Evolutionary conservation across 1,140 invertebrate genomes (phyloP), one percentile per base, ranked within the genome.

Genomic region (Laupala kohalensis): DNA sequence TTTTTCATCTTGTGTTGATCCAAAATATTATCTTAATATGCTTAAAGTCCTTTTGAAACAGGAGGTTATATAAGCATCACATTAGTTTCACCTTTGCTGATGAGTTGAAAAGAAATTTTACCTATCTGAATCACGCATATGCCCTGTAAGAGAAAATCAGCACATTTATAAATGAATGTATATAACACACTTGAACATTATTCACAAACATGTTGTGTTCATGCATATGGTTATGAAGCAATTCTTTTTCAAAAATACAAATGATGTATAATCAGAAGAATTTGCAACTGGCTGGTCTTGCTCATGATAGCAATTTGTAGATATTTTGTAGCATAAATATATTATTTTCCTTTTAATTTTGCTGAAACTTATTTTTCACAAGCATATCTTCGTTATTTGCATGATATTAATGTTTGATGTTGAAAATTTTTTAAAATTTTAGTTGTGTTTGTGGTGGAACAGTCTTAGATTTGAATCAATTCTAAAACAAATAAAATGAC

Each of bases 381-480:
- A 66, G 23, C 64, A 66, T 13, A 66, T 24, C 23, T 24, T 27
- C 9, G 23, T 66, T 27, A 13, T 66, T 66, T 24, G 26, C 23
- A 24, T 66, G 23, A 66, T n/a, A 9, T 66, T 66, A 9, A 13
- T 25, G 64, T 27, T 13, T 27, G 23, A 66, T 27, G 12, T 63
- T 63, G 12, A 63, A 63, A 23, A 12, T 25, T 13, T 66, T 66
- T 66, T 66, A 12, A 24, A 13, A 23, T 68, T 68, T 68, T 23
- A 28, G 19, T 68, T 68, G 25, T 68, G 67, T 68, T 27, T 68
- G 67, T 68, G 67, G 67, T 68, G 67, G 67, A 30, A 27, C 67
- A 68, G 67, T 23, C 28, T 68, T 68, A 6, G 27, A 23, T 29
- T 27, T 68, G 27, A 68, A 29, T 19, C 37, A 53, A 53, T 53